Conservation (phyloP, 2,888 invertebrate genomes). For the Epistrophe eligans region DNA sequence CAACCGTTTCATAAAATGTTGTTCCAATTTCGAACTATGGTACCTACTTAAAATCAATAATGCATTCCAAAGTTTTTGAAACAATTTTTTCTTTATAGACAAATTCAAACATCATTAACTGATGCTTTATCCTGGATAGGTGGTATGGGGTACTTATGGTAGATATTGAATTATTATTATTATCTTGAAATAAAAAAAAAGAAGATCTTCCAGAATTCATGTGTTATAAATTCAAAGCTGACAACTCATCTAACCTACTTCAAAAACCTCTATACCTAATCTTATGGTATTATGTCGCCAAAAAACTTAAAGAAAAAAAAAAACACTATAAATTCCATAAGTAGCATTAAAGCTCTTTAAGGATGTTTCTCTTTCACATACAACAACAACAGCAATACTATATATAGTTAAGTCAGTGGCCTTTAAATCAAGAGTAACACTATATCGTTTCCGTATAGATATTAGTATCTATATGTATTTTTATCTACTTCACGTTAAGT, state of each 20-base stretch:
- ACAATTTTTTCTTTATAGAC: too few species aligned
- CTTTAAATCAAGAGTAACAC: conserved; percentile 1
- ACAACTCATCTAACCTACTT: not conserved
- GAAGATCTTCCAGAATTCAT: not conserved
- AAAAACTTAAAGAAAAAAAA: not conserved
- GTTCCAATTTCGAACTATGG: too few species aligned
- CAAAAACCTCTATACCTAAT: not conserved
- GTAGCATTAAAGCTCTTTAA: conserved; percentile 2
- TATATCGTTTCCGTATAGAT: not conserved
- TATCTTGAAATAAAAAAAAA: not conserved
- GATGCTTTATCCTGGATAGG: too few species aligned
- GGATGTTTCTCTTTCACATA: not conserved
- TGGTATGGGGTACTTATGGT: too few species aligned
- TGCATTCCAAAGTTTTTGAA: too few species aligned
- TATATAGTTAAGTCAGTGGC: not conserved
- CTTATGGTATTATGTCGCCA: not conserved
- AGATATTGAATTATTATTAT: too few species aligned
- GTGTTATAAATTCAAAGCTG: not conserved
- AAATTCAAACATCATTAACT: too few species aligned
- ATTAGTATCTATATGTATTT: not conserved
- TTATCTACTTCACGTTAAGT: not conserved
- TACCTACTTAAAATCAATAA: too few species aligned
- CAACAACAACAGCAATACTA: not conserved
- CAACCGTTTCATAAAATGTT: too few species aligned
- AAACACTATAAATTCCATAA: not conserved